These are phyloP conservation scores for Melitaea athalia DNA, from an alignment of 2,888 invertebrate species.

Conservation along the genomic window DNA sequence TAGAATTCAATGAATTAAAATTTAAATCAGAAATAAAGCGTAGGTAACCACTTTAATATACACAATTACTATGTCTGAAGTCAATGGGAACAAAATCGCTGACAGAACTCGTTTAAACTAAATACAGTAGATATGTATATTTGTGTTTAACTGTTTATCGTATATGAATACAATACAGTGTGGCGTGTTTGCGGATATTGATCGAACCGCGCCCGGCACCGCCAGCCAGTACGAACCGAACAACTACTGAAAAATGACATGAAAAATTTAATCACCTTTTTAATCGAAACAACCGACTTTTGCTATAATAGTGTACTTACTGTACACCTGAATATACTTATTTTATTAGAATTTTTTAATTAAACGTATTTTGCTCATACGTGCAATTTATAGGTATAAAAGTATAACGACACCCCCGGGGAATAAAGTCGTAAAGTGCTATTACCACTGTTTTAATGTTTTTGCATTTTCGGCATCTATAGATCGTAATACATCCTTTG, in stretches of 20 bases:
- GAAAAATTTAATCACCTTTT: conserved; percentile 50
- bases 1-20: no score
- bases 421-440: no score
- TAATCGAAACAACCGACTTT: conserved; percentile 12
- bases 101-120: background rate
- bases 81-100: background rate
- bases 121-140: conserved; percentile 8
- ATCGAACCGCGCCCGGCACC: conserved; percentile 70
- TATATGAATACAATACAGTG: conserved; percentile 49
- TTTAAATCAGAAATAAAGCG: no score
- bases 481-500: no score
- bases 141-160: conserved; percentile 29
- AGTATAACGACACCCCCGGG: no score
- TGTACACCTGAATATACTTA: background rate
- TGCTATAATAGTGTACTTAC: background rate
- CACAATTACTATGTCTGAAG: background rate
- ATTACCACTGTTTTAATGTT: no score
- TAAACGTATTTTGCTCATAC: background rate
- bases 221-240: conserved; percentile 58
- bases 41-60: no score
- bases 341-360: background rate
- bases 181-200: conserved; percentile 63
- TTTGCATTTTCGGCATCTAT: no score
- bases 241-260: conserved; percentile 60
- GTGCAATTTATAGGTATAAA: no score